Conservation (phyloP, 2,888 invertebrate species). For the Cheilosia vernalis region DNA sequence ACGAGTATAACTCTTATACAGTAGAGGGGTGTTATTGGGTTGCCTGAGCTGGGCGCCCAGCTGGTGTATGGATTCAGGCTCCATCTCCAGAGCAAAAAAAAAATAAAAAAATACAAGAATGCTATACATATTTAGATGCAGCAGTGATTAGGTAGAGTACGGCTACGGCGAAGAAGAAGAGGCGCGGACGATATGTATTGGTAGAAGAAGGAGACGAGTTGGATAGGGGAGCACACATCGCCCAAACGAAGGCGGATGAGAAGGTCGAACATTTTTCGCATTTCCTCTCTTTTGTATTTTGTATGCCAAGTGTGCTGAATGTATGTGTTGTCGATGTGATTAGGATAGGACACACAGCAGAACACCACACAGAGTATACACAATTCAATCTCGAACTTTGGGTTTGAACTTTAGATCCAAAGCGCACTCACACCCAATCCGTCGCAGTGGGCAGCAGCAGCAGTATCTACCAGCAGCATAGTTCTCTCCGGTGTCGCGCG, state of each 20-base stretch:
- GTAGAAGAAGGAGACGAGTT: conserved; percentile 35
- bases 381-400: conserved; percentile 74
- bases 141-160: conserved; percentile 54
- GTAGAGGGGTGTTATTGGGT: conserved; percentile 38
- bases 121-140: conserved; percentile 63
- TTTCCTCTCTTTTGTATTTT: conserved; percentile 75
- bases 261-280: conserved; percentile 75
- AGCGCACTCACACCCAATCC: conserved; percentile 74
- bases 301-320: conserved; percentile 67
- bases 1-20: not conserved
- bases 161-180: conserved; percentile 31
- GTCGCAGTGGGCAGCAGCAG: conserved; percentile 59
- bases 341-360: conserved; percentile 69
- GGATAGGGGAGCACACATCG: conserved; percentile 28
- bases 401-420: conserved; percentile 73
- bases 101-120: conserved; percentile 55
- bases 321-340: conserved; percentile 71
- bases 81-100: conserved; percentile 41
- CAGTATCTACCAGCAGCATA: conserved; percentile 41
- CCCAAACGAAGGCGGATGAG: conserved; percentile 73
- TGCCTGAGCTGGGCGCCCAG: conserved; percentile 55
- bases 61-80: conserved; percentile 47
- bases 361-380: conserved; percentile 54
- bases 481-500: conserved; percentile 71
- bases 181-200: conserved; percentile 45